Base-by-base conservation (phyloP, 2,888 invertebrate species). In the Tuberolachnus salignus region DNA sequence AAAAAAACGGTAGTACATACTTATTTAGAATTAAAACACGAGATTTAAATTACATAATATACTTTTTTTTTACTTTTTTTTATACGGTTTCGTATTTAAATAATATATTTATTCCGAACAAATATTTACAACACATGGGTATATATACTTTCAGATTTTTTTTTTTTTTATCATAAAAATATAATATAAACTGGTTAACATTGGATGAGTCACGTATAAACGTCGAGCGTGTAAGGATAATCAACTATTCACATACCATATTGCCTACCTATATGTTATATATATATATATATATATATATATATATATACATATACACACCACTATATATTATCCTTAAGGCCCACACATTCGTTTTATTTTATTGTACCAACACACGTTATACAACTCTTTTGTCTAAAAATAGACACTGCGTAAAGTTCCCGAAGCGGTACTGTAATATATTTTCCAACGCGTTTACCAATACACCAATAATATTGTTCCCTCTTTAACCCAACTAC, bases 141-240 rank as follows among this genome's bases (percentile, higher is more conserved):
- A 34, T 3, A 34, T 34, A 34, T 34, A 72, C 34, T 63, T 63
- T 0, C 72, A 21, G 42, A 42, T 51, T 61, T 61, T 59, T 70
- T 71, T 59, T 72, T 49, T 69, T 53, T 34, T 34, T 34, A 34
- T 34, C 34, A 57, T 70, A 44, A 55, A 26, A 44, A 51, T 11
- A 49, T 44, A 59, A 23, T 26, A 26, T 26, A 55, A 78, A 78
- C 75, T 78, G 66, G 67, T 67, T 78, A 78, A 78, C 75, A 78
- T 78, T 67, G 75, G 66, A 78, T 67, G 75, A 78, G 74, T 78
- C 75, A 67, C 59, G 63, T 70, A 66, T 26, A 59, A 16, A 66
- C n/a, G 11, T 53, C 34, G 44, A 66, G 42, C 21, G 21, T 72
- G 51, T 64, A 53, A 64, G 74, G 64, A 75, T 75, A 66, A 75